Evolutionary conservation across 2,888 invertebrate genomes (phyloP), one percentile per base, ranked within the genome.

Genomic region (Hoplodrina blanda): DNA sequence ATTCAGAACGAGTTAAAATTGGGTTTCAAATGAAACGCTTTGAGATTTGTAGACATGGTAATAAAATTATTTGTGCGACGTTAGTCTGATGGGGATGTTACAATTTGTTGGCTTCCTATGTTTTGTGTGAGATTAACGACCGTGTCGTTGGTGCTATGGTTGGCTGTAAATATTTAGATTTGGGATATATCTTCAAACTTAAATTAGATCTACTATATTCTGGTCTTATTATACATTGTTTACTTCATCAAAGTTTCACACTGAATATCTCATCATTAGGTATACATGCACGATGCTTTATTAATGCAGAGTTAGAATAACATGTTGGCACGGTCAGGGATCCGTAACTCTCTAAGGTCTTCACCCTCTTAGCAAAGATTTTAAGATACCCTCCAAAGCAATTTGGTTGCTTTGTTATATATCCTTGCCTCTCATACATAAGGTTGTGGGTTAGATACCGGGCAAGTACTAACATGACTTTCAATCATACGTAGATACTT

Each of bases 1-100:
- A 85, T 86, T 76, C 75, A 69, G 78, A 84, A 80, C 69, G 76
- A 75, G 80, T 84, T 84, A 84, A 83, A 84, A 80, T 84, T 78
- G 74, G 74, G 72, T 68, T 81, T 78, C 70, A 73, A 78, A 82
- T 81, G 70, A 79, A 79, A 82, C 64, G 76, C 79, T 81, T 82
- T 84, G 78, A 78, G 56, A 80, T 80, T 76, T 82, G 76, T 74
- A 66, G 80, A 73, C 79, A 69, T 57, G 73, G 73, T 62, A 71
- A 76, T 78, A 76, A 80, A 74, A 73, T 74, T 78, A 83, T 78
- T 80, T 80, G 77, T 80, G 74, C 62, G 73, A 72, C 49, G 56
- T 20, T 37, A 17, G 50, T 72, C 57, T 75, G 61, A 50, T 73
- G 64, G 75, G 75, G 78, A 75, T 78, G 75, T 78, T 75, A 78